Evolutionary conservation across 2,888 invertebrate genomes (phyloP).

Genomic region (Hemistola chrysoprasaria): DNA sequence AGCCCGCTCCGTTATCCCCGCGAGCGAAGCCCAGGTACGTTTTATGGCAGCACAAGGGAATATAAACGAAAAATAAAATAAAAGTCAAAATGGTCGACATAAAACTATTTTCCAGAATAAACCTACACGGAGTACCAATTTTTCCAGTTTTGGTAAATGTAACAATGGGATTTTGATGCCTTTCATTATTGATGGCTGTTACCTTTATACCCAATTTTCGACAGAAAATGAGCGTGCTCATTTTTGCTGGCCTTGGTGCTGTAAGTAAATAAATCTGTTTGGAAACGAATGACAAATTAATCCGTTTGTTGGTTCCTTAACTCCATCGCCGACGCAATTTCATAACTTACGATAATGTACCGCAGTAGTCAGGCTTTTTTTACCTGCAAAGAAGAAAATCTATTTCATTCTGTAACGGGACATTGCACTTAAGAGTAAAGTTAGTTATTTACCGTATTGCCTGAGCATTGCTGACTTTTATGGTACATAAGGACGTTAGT

Average conservation of each 20-base stretch:
- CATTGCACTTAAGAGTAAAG: constrained; percentile 11
- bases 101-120: constrained; percentile 76
- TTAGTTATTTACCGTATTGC: constrained; percentile 42
- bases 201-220: too few species aligned
- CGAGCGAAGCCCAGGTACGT: constrained; percentile 76
- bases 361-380: constrained; percentile 22
- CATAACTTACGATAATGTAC: constrained; percentile 18
- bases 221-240: too few species aligned
- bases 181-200: neutral
- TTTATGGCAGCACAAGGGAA: constrained; percentile 80
- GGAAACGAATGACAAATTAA: too few species aligned
- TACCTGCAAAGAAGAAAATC: constrained; percentile 25
- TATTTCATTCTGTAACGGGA: constrained; percentile 13
- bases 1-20: constrained; percentile 77
- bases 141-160: constrained; percentile 1
- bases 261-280: too few species aligned
- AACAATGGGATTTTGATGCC: constrained; percentile 19
- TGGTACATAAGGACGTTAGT: constrained; percentile 46
- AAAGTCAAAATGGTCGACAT: constrained; percentile 79
- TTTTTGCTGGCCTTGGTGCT: too few species aligned
- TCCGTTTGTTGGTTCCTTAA: too few species aligned
- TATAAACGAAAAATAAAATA: constrained; percentile 82
- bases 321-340: too few species aligned
- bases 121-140: constrained; percentile 48
- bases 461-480: constrained; percentile 48